These are phyloP conservation scores for Auanema freiburgensis DNA, from an alignment of 2,888 invertebrate genomes.

Conservation along the genomic window DNA sequence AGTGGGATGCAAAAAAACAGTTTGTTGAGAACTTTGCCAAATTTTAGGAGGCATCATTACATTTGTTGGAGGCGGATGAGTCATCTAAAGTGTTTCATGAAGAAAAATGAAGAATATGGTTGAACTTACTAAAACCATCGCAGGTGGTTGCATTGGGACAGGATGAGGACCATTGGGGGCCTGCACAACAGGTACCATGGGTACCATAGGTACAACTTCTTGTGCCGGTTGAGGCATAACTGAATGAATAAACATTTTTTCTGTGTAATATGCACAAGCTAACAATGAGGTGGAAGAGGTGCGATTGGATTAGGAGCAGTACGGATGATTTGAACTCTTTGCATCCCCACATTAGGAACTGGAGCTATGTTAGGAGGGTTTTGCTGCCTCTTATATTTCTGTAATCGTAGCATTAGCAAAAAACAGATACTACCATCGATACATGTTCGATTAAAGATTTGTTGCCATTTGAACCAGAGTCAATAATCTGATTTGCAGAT, in stretches of 20 bases:
- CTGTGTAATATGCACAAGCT: too few relatives aligned
- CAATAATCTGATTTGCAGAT: background rate
- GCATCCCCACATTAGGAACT: too few relatives aligned
- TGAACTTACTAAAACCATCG: constrained; percentile 10
- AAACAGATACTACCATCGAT: too few relatives aligned
- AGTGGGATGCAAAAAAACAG: background rate
- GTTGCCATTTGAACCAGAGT: background rate
- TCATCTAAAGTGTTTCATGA: constrained; percentile 4
- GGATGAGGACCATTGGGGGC: constrained; percentile 9
- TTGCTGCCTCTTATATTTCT: too few relatives aligned
- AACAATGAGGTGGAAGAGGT: too few relatives aligned
- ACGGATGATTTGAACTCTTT: too few relatives aligned
- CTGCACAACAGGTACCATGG: constrained; percentile 7
- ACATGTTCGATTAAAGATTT: background rate
- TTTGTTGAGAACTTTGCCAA: constrained; percentile 11
- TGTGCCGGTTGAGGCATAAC: too few relatives aligned
- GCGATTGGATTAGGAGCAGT: too few relatives aligned
- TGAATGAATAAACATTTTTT: too few relatives aligned
- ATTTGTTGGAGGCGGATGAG: background rate
- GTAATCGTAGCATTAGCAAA: too few relatives aligned
- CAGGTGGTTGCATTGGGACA: constrained; percentile 7
- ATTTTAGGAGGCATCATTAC: constrained; percentile 9
- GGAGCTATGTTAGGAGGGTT: too few relatives aligned
- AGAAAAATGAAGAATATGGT: background rate
- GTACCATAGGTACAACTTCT: too few relatives aligned